Evolutionary conservation across 2,113 vertebrate genomes (phyloP), one percentile per base, ranked within the genome.

Genomic region (Lonchura striata): DNA sequence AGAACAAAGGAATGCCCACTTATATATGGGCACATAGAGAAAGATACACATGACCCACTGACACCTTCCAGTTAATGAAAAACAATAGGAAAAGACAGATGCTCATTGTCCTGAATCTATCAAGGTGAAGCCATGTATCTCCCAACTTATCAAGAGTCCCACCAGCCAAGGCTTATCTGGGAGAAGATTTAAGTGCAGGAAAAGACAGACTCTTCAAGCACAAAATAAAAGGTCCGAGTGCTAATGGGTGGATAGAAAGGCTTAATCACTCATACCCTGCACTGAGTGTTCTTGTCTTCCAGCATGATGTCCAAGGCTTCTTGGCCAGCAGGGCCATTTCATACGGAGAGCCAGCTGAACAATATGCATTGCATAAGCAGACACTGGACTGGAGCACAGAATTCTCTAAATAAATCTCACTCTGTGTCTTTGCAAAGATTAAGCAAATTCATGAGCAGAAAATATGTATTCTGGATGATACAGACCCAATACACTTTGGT

Each of bases 361-460:
- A 63, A 79, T 60, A 68, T 66, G 37, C 11, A 23, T 25, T 63
- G 35, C 52, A 47, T 54, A 64, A 92, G 31, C 50, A 86, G 68
- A 59, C 39, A 63, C 19, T 41, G 87, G 52, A 41, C 47, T 41
- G 39, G 47, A 90, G 31, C 46, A 86, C 25, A 65, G 52, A 90
- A 81, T 71, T 42, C 52, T 88, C 42, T 80, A 69, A 94, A 93
- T 28, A 86, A 19, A 19, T 86, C 66, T 94, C 82, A 54, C 11
- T 79, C 66, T 19, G 6, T 61, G 66, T 47, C 0, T 0, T 59
- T 90, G 52, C 77, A 92, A 93, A 93, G 82, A 97, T 88, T 85
- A 96, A 93, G 64, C 42, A 96, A 88, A 96, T 93, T 75, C 47
- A 70, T 70, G 52, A 88, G 33, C 82, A 80, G 81, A 92, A 95